Percentiles rank a stretch among this genome's conserved stretches.
phyloP scores from a whole-genome alignment of 92 coral and sea anemone species.

The Parazoanthus darwini region DNA sequence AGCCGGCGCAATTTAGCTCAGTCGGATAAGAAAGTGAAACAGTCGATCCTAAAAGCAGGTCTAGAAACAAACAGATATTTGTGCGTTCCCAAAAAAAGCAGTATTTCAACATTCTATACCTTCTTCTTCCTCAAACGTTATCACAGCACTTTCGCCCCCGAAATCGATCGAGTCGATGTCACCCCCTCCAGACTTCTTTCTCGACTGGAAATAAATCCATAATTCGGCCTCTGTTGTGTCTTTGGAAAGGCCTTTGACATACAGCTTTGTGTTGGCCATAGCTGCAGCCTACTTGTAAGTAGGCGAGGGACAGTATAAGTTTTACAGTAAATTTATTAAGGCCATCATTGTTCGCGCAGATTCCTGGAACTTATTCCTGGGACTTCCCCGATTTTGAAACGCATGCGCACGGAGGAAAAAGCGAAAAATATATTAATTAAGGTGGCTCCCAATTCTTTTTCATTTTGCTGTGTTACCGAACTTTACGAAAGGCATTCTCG shows the following conservation, averaged over 20 bases:
- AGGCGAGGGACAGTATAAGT: background rate
- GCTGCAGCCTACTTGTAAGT: too few relatives aligned
- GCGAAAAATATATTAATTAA: background rate
- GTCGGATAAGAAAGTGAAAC: too few relatives aligned
- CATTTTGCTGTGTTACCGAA: too few relatives aligned
- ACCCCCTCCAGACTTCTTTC: conserved; percentile 29
- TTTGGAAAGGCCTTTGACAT: conserved; percentile 18
- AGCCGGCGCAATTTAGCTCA: too few relatives aligned
- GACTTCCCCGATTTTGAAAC: conserved; percentile 17
- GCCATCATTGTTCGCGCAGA: background rate
- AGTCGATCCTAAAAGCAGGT: background rate
- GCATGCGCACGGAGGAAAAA: background rate
- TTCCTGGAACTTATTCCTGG: conserved; percentile 27
- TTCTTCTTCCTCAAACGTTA: conserved; percentile 24
- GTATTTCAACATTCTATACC: background rate
- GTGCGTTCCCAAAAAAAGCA: background rate
- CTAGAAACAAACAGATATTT: background rate
- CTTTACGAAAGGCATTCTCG: too few relatives aligned
- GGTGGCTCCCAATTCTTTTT: too few relatives aligned
- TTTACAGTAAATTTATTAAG: background rate
- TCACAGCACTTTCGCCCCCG: background rate
- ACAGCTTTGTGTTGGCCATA: conserved; percentile 18
- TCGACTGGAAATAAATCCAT: conserved; percentile 28
- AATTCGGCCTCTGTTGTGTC: conserved; percentile 28
- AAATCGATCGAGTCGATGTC: conserved; percentile 1